phyloP scores from a whole-genome alignment of 2,888 invertebrate genomes.

The Stegana nigrithorax region DNA sequence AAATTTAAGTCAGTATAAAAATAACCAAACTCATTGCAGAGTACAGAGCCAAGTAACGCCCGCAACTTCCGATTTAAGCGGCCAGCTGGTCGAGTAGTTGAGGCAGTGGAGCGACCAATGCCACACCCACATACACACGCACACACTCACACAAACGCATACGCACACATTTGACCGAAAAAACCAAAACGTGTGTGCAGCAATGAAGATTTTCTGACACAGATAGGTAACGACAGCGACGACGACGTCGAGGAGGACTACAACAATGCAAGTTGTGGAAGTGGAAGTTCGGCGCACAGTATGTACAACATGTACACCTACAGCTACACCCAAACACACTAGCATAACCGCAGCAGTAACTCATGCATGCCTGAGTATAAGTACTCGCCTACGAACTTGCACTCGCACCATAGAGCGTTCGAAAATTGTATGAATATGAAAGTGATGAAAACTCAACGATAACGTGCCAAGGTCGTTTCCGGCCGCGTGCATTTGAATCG shows the following conservation, averaged over 20 bases:
- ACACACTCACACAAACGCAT: neutral
- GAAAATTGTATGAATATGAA: slow-evolving; percentile 59
- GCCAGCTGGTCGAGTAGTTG: no score
- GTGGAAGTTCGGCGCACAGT: no score
- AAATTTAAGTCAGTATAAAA: slow-evolving; percentile 52
- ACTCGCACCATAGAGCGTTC: slow-evolving; percentile 28
- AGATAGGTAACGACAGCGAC: slow-evolving; percentile 42
- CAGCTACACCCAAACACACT: slow-evolving; percentile 22
- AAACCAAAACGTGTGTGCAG: slow-evolving; percentile 53
- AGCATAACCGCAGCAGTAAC: slow-evolving; percentile 16
- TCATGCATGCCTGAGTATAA: slow-evolving; percentile 29
- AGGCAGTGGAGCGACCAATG: neutral
- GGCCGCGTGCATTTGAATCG: slow-evolving; percentile 9
- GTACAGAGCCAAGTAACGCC: slow-evolving; percentile 4
- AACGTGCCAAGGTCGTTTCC: slow-evolving; percentile 63
- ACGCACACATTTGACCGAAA: slow-evolving; percentile 26
- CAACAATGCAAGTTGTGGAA: slow-evolving; percentile 28
- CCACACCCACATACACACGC: neutral
- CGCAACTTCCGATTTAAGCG: neutral
- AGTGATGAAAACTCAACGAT: slow-evolving; percentile 60
- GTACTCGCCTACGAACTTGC: neutral
- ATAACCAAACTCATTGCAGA: no score
- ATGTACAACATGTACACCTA: slow-evolving; percentile 7
- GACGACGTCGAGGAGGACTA: neutral
- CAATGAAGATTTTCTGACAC: slow-evolving; percentile 56